Conservation (phyloP, 2,888 invertebrate genomes). For the Willowsia nigromaculata region DNA sequence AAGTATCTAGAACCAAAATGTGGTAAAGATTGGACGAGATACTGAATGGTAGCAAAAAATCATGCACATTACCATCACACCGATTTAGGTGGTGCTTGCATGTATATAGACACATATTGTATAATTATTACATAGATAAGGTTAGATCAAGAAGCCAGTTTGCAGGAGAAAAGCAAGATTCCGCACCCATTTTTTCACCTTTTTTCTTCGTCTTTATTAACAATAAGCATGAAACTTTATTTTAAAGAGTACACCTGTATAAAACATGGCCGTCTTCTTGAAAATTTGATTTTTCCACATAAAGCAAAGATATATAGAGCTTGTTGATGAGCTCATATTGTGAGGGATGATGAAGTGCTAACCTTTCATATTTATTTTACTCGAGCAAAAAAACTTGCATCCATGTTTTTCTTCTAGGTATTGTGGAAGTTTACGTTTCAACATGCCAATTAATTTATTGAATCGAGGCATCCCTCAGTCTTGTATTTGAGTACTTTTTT, state of each 20-base stretch:
- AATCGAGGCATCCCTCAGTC: conserved; percentile 43
- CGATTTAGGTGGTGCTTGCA: not conserved
- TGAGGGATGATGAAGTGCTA: conserved; percentile 37
- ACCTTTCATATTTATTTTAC: conserved; percentile 44
- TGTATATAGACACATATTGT: not conserved
- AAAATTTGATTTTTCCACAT: not conserved
- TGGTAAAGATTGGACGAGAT: conserved; percentile 18
- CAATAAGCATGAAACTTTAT: conserved; percentile 6
- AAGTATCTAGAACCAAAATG: conserved; percentile 6
- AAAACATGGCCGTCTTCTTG: conserved; percentile 36
- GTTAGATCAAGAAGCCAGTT: conserved; percentile 60
- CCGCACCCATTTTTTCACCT: conserved; percentile 72
- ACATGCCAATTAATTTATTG: conserved; percentile 71
- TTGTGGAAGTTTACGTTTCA: conserved; percentile 34
- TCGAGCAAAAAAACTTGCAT: conserved; percentile 2
- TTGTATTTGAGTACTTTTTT: conserved; percentile 21
- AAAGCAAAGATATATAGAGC: not conserved
- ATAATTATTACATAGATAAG: not conserved
- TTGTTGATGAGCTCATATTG: conserved; percentile 67
- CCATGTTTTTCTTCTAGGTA: not conserved
- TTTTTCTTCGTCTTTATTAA: conserved; percentile 45
- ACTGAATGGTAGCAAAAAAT: conserved; percentile 31
- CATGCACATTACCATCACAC: not conserved
- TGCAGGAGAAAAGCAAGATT: conserved; percentile 67
- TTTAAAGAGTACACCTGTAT: conserved; percentile 39